Evolutionary conservation across 2,797 vertebrate genomes (phyloP), one percentile per base, ranked within the genome.

Genomic region (Microctenopoma steveboyesi): DNA sequence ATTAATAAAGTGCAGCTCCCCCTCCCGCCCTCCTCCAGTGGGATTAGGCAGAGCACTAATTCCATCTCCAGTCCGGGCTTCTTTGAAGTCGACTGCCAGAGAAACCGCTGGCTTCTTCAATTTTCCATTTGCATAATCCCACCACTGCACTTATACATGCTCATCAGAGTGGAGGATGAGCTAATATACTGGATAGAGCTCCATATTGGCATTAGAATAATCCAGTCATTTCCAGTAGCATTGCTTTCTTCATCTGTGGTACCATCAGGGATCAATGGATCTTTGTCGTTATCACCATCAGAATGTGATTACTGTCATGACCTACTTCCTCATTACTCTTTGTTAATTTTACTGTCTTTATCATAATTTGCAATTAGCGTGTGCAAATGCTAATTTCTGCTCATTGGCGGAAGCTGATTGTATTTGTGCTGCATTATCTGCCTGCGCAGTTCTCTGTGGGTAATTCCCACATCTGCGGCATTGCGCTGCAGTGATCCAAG

Each of bases 11-110:
- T 87, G 83, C 81, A 78, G 74, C 70, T 74, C 87, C 78, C 82
- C 72, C 77, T 72, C 84, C 84, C 63, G 55, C 72, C 85, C 72
- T 87, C 85, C 86, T 88, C 91, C 85, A 76, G 73, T 86, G 87
- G 92, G 92, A 94, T 94, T 93, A 93, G 87, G 82, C 86, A 80
- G 81, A 83, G 89, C 87, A 87, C 89, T 93, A 93, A 94, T 94
- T 93, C 92, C 90, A 89, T 92, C 88, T 91, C 85, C 90, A 80
- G 88, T 87, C 79, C 82, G 67, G 78, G 70, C 82, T 43, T 86
- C 93, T 94, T 94, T 94, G 92, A 94, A 93, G 92, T 93, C 64
- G 78, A 90, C 88, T 91, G 88, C 85, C 84, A 90, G 88, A 74
- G 79, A 87, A 86, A 82, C 81, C 69, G 59, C 73, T 67, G 45